Evolutionary conservation across 1,140 invertebrate genomes (phyloP), one percentile per base, ranked within the genome.

Genomic region (Drosophila varians): DNA sequence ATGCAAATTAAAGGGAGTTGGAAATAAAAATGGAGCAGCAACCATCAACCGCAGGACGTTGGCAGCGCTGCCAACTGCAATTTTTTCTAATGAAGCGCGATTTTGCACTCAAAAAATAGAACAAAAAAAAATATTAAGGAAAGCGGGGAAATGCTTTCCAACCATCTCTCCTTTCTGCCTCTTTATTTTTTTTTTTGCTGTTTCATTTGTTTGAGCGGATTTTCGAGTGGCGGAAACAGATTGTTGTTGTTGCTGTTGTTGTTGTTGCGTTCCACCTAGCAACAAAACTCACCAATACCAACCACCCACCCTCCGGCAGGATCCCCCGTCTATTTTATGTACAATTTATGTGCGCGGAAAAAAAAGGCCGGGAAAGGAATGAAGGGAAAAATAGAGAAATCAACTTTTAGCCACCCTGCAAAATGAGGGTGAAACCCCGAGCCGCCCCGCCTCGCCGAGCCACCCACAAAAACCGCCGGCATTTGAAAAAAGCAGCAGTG

Each of bases 11-110:
- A 84, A 73, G 66, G 55, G 56, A 74, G 71, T 75, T 71, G 56
- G 72, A 82, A 86, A 86, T 86, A 86, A 86, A 86, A 86, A 86
- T 86, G 82, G 83, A 87, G 77, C 82, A 88, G 83, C 69, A 61
- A 58, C 64, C 69, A 73, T 73, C 73, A 75, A 75, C 69, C 64
- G 83, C 74, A 64, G 66, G 66, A 19, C 82, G 62, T 26, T 62
- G 43, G 31, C 62, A 23, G 42, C 58, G 54, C 71, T 46, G 78
- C 52, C 48, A 19, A n/a, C 47, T 42, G 51, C 56, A 36, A 49
- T 79, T 80, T 86, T 77, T 86, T 86, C 80, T 84, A 80, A 73
- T 77, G 74, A 77, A 74, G 57, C 78, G 51, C 47, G 82, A 16
- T 62, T 71, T 80, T 76, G 40, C 47, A 43, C 76, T 76, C 79